Percentiles rank a stretch among this genome's conserved stretches.
These are phyloP conservation scores for Platorchestia sp. DNA, from an alignment of 1,140 invertebrate genomes.

Conservation along the genomic window DNA sequence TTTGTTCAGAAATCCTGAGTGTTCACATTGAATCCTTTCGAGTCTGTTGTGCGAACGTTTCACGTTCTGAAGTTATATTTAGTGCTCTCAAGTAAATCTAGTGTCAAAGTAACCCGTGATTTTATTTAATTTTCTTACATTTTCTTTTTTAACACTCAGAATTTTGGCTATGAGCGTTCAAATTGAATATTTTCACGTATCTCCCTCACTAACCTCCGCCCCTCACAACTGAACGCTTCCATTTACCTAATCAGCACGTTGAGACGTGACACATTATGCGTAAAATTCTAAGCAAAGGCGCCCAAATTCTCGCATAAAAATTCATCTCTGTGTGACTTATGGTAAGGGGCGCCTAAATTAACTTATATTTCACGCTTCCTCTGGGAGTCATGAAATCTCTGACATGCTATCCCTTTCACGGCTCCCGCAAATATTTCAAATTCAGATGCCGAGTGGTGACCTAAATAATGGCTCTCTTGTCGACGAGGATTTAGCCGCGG, in stretches of 20 bases:
- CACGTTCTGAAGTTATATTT: too few relatives aligned
- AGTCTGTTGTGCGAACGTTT: too few relatives aligned
- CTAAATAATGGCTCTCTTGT: neutral
- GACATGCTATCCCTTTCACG: neutral
- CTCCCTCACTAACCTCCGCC: neutral
- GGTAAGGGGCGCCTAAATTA: neutral
- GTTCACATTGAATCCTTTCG: too few relatives aligned
- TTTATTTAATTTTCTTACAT: too few relatives aligned
- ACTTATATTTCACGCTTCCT: constrained; percentile 33
- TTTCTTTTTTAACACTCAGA: neutral
- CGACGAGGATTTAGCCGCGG: neutral
- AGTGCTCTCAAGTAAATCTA: too few relatives aligned
- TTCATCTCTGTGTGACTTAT: neutral
- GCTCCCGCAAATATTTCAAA: neutral
- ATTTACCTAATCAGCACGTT: neutral
- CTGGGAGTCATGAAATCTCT: neutral
- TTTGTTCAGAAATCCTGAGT: too few relatives aligned
- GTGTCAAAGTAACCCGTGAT: too few relatives aligned
- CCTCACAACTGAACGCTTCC: neutral
- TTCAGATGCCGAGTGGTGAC: neutral
- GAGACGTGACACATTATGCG: neutral
- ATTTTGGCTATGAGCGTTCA: too few relatives aligned
- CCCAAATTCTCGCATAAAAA: neutral
- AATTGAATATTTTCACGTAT: neutral
- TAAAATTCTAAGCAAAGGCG: too few relatives aligned